A percentile compares a stretch with the other conserved stretches of the same genome.
Evolutionary conservation across 2,797 vertebrate genomes (phyloP).

Genomic region (Buphagus erythrorhynchus): DNA sequence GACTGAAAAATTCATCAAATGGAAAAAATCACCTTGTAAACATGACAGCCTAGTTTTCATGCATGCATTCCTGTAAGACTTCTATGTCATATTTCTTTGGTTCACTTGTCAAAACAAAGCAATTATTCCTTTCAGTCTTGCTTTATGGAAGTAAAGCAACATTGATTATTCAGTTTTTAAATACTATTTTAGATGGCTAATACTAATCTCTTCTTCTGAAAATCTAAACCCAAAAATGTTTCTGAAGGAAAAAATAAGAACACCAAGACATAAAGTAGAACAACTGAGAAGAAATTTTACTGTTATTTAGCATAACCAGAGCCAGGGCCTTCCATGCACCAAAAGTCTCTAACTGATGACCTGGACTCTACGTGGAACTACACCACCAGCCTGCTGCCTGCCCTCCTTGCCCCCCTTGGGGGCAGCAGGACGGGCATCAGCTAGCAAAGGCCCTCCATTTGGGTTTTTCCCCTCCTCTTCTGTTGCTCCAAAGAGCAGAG

Average conservation of each 20-base stretch:
- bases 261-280: not conserved
- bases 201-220: not conserved
- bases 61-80: constrained; percentile 41
- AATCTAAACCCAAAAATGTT: not conserved
- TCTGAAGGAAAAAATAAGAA: not conserved
- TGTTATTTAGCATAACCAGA: not conserved
- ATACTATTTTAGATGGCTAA: constrained; percentile 9
- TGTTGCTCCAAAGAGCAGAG: not conserved
- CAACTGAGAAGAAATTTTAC: not conserved
- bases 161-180: constrained; percentile 14
- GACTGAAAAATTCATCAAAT: constrained; percentile 42
- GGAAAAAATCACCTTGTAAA: constrained; percentile 65
- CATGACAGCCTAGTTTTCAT: constrained; percentile 62
- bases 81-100: constrained; percentile 34
- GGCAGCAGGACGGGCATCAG: not conserved
- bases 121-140: constrained; percentile 52
- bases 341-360: not conserved
- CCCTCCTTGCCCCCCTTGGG: too few species aligned
- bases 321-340: not conserved
- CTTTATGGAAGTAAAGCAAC: not conserved
- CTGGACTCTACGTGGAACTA: rapidly evolving
- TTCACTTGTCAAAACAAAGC: constrained; percentile 70
- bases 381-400: not conserved
- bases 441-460: not conserved
- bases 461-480: not conserved